phyloP scores from a whole-genome alignment of 37 sponge, comb jelly and placozoan genomes.

The Bolinopsis microptera region DNA sequence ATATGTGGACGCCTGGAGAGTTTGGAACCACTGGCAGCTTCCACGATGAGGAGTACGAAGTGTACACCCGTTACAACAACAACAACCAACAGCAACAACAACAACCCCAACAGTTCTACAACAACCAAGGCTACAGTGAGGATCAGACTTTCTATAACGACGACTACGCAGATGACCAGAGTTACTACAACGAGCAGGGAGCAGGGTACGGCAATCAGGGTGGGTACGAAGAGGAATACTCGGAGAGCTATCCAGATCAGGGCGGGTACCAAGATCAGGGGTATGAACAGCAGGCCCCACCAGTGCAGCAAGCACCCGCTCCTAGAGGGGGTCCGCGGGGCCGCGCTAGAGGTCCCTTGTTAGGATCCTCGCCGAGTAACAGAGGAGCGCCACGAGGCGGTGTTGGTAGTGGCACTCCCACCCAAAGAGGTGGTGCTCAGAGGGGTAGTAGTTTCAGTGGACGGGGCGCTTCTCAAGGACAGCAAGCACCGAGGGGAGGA shows the following conservation, averaged over 20 bases:
- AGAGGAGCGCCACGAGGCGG: background rate
- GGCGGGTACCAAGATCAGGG: background rate
- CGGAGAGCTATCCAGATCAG: background rate
- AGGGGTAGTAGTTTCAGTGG: background rate
- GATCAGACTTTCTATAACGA: background rate
- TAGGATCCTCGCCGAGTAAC: background rate
- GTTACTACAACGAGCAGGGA: background rate
- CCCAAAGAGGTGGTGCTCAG: background rate
- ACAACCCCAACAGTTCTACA: background rate
- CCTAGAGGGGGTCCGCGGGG: background rate
- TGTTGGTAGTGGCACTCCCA: background rate
- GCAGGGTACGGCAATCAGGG: background rate
- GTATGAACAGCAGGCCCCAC: background rate
- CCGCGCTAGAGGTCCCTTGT: background rate
- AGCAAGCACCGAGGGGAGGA: background rate
- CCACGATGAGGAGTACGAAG: background rate
- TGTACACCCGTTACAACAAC: background rate
- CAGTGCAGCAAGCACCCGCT: background rate
- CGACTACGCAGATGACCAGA: background rate
- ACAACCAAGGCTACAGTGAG: background rate
- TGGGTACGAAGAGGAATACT: background rate
- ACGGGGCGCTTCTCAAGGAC: background rate
- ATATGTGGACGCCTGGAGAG: background rate
- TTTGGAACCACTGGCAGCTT: slow-evolving; percentile 20
- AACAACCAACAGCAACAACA: background rate